Evolutionary conservation across 2,888 invertebrate species (phyloP), one percentile per base, ranked within the genome.

Genomic region (Ennomos fuscantarius): DNA sequence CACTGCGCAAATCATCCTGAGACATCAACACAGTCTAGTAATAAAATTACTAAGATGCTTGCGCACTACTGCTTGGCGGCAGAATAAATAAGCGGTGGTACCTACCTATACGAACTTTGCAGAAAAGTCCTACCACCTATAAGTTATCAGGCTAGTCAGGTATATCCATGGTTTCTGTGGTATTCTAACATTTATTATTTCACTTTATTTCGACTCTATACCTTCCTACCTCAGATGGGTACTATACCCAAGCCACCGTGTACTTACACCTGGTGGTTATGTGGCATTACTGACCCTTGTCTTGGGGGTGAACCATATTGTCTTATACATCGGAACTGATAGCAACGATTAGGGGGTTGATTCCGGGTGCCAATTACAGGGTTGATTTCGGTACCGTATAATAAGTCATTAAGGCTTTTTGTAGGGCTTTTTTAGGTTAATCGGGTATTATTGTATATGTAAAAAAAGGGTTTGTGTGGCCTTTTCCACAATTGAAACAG

Each of bases 241-340:
- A 57, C 15, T 15, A 24, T 24, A 24, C 24, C 2, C 24, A 24
- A 24, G 24, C 24, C 5, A 24, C 6, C 24, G 6, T 24, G 6
- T 15, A 56, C 64, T 55, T 63, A 54, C 69, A 69, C 65, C 69
- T 65, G 69, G 69, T 47, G 40, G 24, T 24, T 40, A 9, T 6
- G 15, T 44, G 47, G 37, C 39, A 9, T 39, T 40, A 13, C 15
- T 24, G 13, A 24, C 46, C 57, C 57, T 43, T 39, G 32, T 49
- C 53, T 60, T 40, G 60, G 68, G 73, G 73, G 73, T 70, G 65
- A 63, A 69, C 80, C 83, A 56, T 76, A 78, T 81, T 83, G 85
- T 86, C 87, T 89, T 85, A 24, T 24, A 86, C 80, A 86, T 82
- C 72, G 65, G 68, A 69, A 63, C 67, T 65, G 84, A 83, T 79